Evolutionary conservation across 1,140 invertebrate species (phyloP).

Genomic region (Drosophila fuyamai): DNA sequence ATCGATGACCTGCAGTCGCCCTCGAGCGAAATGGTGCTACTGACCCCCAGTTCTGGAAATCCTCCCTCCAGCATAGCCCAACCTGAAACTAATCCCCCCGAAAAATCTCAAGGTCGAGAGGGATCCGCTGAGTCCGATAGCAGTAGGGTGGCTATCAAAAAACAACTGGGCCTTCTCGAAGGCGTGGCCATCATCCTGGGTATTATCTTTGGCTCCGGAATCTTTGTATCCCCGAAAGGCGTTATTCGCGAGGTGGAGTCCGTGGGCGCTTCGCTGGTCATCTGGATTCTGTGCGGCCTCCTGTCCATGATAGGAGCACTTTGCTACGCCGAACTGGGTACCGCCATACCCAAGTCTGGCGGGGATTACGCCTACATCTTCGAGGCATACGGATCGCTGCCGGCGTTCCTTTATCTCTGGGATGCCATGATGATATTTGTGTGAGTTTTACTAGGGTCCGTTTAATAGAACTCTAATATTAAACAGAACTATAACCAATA

Average conservation of each 20-base stretch:
- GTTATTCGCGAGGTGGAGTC: conserved; percentile 95
- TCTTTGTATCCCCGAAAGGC: conserved; percentile 98
- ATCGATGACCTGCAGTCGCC: conserved; percentile 75
- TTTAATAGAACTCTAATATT: no score
- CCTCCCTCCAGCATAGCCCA: conserved; percentile 39
- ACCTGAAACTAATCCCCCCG: not conserved
- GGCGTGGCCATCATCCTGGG: conserved; percentile 95
- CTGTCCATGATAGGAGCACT: conserved; percentile 95
- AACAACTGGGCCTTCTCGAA: conserved; percentile 92
- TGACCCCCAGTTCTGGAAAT: conserved; percentile 69
- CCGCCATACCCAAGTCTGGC: conserved; percentile 92
- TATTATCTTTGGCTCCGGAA: conserved; percentile 96
- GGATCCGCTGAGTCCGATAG: conserved; percentile 72
- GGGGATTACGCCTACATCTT: conserved; percentile 97
- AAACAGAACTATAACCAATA: no score
- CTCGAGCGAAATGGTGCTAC: conserved; percentile 81
- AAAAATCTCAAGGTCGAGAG: conserved; percentile 43
- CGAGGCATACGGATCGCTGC: conserved; percentile 95
- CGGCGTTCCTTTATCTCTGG: conserved; percentile 97
- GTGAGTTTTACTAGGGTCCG: conserved; percentile 86
- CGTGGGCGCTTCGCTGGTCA: conserved; percentile 93
- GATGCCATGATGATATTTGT: conserved; percentile 93
- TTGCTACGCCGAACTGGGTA: conserved; percentile 98
- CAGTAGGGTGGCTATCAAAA: conserved; percentile 89
- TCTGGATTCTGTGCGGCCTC: conserved; percentile 95